Conservation (phyloP, 2,113 vertebrate species). For the Lipophrys pholis region DNA sequence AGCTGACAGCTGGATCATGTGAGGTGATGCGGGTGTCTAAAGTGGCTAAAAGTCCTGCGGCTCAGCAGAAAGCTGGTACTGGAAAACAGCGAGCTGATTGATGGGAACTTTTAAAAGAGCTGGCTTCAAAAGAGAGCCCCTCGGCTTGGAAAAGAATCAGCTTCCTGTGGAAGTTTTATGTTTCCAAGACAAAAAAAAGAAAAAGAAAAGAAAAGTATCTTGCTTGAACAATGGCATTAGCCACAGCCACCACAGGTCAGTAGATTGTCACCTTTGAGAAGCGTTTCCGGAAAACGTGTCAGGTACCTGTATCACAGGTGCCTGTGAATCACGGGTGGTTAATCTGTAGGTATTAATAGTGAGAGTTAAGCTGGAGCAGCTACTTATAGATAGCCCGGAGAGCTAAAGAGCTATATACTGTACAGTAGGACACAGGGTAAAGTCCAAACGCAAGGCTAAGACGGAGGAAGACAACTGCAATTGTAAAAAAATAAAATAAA, state of each 20-base stretch:
- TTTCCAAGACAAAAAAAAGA: background rate
- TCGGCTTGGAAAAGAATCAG: background rate
- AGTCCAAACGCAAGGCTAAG: constrained; percentile 37
- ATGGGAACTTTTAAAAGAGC: constrained; percentile 20
- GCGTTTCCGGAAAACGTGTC: constrained; percentile 72
- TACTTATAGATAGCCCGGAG: constrained; percentile 75
- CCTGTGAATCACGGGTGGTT: constrained; percentile 66
- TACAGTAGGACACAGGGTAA: constrained; percentile 52
- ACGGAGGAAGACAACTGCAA: background rate
- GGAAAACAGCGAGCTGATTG: constrained; percentile 22
- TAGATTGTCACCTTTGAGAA: constrained; percentile 33
- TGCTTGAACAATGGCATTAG: too few species aligned
- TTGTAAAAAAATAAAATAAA: background rate
- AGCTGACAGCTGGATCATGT: constrained; percentile 41
- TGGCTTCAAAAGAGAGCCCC: constrained; percentile 32
- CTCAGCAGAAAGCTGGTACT: constrained; percentile 28
- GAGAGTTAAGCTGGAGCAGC: constrained; percentile 76
- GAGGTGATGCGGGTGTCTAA: constrained; percentile 30
- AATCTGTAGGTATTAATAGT: constrained; percentile 81
- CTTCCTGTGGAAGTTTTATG: background rate
- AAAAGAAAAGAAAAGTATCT: background rate
- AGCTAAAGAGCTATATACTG: constrained; percentile 70
- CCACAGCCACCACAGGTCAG: too few species aligned
- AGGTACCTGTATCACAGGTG: constrained; percentile 69
- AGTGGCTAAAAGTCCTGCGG: constrained; percentile 17